Base-by-base conservation (phyloP, 23 tunicate species). In the Halocynthia aurantium region DNA sequence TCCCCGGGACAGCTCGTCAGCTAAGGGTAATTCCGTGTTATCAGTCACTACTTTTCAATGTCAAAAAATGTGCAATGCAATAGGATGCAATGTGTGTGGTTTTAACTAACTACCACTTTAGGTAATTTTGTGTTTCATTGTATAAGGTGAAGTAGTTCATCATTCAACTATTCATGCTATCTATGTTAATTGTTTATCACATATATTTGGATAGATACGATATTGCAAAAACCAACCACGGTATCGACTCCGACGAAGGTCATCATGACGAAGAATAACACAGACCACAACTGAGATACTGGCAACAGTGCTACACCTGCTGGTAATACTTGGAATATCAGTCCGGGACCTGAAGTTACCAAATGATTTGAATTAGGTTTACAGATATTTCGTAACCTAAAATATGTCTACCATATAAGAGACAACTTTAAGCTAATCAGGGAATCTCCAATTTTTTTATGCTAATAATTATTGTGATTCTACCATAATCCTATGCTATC, bases 321-420 rank as follows among this genome's bases (percentile, higher is more conserved):
- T 8, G 95, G 95, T 70, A 84, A 88, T 57, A 79, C 87, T 52
- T 84, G 87, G 57, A 88, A 88, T 51, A 86, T 87, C 10, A 88
- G 66, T 15, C 95, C 95, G 10, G 95, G 84, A 22, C 88, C 95
- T 88, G 52, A 2, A 63, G 77, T 55, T 5, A 53, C 18, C 17
- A 75, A 65, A 15, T 20, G 70, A 49, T 65, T 65, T 65, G 44
- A 31, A 31, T 31, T 0, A 31, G 44, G 44, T 31, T 31, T 31
- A 31, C 44, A 31, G 44, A 31, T 31, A 31, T 31, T 31, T 31
- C 44, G 44, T 31, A 31, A 31, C 44, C 4, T 31, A 0, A 31
- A 1, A 1, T 31, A 31, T 31, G 1, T 31, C 44, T 31, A 31
- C 44, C 44, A 31, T 31, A 31, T 31, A 31, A 31, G 44, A 31